Evolutionary conservation across 2,888 invertebrate genomes (phyloP), one percentile per base, ranked within the genome.

Genomic region (Aphrophora alni): DNA sequence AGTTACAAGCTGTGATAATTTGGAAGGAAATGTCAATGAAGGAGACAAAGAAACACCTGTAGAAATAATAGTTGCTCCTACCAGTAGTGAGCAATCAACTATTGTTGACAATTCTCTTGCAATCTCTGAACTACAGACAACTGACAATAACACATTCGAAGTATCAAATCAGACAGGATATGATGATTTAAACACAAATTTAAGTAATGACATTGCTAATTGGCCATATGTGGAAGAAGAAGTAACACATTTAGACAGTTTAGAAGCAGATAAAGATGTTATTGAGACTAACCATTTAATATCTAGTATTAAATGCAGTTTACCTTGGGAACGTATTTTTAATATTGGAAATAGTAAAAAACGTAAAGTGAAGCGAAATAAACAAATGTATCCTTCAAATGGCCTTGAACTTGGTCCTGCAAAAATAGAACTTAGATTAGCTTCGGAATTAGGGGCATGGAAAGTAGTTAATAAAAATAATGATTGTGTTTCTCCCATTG

Each of bases 341-440:
- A 81, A 81, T 44, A 81, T 75, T 5, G 70, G 75, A 14, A 78
- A 81, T 28, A 78, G 44, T 33, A 78, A 75, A 28, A 81, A 81
- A 24, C 59, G 73, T 10, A 81, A 78, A 27, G 14, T 27, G 14
- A 75, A 75, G 24, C 70, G 75, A n/a, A 77, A 68, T 27, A 80
- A 73, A 14, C 7, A 33, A 27, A 38, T 28, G 51, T 68, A n/a
- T 68, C 38, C 74, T 69, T 21, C 24, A 21, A 78, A 33, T 51
- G 81, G 81, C 17, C 38, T 81, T 17, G 81, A 81, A 78, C 71
- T 81, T 17, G 81, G 81, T 21, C 81, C 81, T 28, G 81, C 81
- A 26, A 81, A 81, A 21, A 75, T 81, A 44, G 81, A 81, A 78
- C 71, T 81, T 21, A 69, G 81, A 75, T 74, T 81, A 44, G 78